Conservation (phyloP, 2,113 vertebrate genomes). For the Micromys minutus region DNA sequence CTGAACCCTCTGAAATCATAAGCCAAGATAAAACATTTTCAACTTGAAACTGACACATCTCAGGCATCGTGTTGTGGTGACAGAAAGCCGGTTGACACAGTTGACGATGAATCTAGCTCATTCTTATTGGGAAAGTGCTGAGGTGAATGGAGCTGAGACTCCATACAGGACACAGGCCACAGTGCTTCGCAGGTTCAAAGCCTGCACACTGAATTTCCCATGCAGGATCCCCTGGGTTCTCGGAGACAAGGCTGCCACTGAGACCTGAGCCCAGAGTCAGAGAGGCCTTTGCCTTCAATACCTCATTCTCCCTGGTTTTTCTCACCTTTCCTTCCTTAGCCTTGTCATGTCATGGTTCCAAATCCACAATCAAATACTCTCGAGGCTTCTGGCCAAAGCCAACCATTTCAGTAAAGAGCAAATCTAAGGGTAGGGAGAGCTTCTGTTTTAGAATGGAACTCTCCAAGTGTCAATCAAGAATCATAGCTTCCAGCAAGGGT, state of each 20-base stretch:
- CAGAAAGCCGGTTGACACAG: neutral
- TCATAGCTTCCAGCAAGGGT: neutral
- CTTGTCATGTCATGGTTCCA: neutral
- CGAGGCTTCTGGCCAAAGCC: conserved; percentile 1
- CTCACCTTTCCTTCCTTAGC: neutral
- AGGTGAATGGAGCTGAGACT: neutral
- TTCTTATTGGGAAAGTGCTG: neutral
- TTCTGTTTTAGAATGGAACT: conserved; percentile 14
- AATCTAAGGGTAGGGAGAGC: neutral
- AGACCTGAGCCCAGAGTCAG: neutral
- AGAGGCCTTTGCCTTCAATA: neutral
- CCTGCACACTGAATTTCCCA: neutral
- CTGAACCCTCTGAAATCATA: neutral
- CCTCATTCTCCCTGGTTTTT: neutral
- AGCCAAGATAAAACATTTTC: neutral
- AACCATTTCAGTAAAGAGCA: neutral
- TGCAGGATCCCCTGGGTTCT: neutral
- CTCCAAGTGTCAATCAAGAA: conserved; percentile 44
- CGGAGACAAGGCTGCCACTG: neutral
- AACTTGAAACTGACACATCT: neutral
- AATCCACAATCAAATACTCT: conserved; percentile 24
- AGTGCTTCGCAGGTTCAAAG: neutral
- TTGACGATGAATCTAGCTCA: neutral
- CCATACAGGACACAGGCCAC: fast-evolving
- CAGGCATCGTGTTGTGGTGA: neutral